Evolutionary conservation across 2,797 vertebrate genomes (phyloP), one percentile per base, ranked within the genome.

Genomic region (Neostethus bicornis): DNA sequence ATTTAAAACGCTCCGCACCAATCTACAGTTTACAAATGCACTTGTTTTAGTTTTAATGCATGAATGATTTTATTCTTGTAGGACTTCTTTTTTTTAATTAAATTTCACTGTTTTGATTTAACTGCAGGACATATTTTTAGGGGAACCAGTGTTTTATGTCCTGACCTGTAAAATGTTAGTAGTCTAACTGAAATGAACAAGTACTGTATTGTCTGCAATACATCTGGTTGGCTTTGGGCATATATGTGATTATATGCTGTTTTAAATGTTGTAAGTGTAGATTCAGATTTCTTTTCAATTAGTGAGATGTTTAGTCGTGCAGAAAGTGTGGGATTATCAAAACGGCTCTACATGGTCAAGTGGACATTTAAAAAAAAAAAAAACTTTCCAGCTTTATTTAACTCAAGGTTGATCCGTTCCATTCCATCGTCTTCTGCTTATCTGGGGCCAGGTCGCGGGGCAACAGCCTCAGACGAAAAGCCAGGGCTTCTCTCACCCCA

Each of bases 1-100:
- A 70, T 77, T 83, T 19, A 56, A 79, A 58, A 53, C 62, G 73
- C 66, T 74, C 63, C 83, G 75, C 75, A 56, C 53, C 61, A 76
- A 65, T 78, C 41, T 59, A 42, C 37, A 60, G 58, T 54, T 65
- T 55, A 42, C 54, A 48, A 48, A 75, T 67, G 38, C 16, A 58
- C 41, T 66, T 68, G 54, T 60, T 48, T 64, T 70, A 24, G 42
- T 55, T 32, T 66, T 44, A 37, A 34, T 55, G 63, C 54, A 61
- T 42, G 58, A 75, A 62, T 64, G 46, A 58, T 53, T 54, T 71
- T 61, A 58, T 73, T 65, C 62, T 53, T 63, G 76, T 70, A 32
- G 74, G 70, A 70, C 72, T 16, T 60, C 72, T 54, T 81, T 80
- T 53, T n/a, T n/a, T n/a, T n/a, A n/a, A n/a, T n/a, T n/a, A n/a